Conservation (phyloP, 1,140 invertebrate genomes). For the Neodiprion lecontei region DNA sequence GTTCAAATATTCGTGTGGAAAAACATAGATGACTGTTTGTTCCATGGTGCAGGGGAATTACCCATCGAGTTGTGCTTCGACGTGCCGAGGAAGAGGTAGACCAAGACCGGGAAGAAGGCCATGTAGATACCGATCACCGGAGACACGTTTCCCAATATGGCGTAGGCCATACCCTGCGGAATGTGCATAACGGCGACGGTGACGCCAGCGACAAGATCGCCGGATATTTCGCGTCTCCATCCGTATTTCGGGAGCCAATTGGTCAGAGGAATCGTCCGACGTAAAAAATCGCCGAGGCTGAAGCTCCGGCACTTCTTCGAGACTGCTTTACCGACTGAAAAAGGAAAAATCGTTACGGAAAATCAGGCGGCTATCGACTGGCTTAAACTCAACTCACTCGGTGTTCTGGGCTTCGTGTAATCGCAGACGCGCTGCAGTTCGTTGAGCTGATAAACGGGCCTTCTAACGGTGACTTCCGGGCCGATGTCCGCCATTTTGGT, state of each 20-base stretch:
- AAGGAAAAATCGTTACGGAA: background rate
- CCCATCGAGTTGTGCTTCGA: slow-evolving; percentile 93
- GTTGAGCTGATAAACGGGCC: slow-evolving; percentile 63
- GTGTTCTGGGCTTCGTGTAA: slow-evolving; percentile 42
- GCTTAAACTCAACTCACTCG: slow-evolving; percentile 34
- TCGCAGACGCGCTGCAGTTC: slow-evolving; percentile 57
- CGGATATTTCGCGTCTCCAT: slow-evolving; percentile 61
- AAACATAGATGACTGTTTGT: background rate
- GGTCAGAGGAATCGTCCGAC: slow-evolving; percentile 59
- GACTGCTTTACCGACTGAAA: slow-evolving; percentile 39
- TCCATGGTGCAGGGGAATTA: slow-evolving; percentile 41
- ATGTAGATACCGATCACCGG: slow-evolving; percentile 93
- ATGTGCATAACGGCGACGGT: slow-evolving; percentile 83
- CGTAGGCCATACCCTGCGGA: slow-evolving; percentile 92
- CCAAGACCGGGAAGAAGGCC: slow-evolving; percentile 90
- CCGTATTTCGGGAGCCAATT: slow-evolving; percentile 65
- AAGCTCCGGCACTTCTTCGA: slow-evolving; percentile 41
- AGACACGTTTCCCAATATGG: slow-evolving; percentile 83
- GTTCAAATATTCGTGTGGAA: too few species aligned
- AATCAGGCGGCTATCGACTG: background rate
- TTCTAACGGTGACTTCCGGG: slow-evolving; percentile 61
- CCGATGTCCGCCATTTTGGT: slow-evolving; percentile 57
- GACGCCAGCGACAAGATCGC: slow-evolving; percentile 68
- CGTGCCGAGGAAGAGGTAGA: slow-evolving; percentile 91
- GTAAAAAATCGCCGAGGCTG: slow-evolving; percentile 38